Evolutionary conservation across 2,888 invertebrate species (phyloP), one percentile per base, ranked within the genome.

Genomic region (Meta bourneti): DNA sequence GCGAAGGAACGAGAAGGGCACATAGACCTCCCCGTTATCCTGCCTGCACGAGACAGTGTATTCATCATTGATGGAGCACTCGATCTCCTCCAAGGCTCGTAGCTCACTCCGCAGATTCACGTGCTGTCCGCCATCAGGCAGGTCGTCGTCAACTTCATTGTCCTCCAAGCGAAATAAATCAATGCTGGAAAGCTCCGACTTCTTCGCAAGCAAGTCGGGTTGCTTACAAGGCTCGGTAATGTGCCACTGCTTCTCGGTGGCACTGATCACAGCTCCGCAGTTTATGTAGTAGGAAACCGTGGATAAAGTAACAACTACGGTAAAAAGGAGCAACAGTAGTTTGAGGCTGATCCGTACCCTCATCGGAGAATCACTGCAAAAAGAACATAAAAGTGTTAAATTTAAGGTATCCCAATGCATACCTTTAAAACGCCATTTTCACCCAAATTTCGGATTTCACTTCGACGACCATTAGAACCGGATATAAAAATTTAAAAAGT

Each of bases 1-100:
- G 94, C 97, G 97, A 94, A 99, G 96, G 95, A 99, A 98, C 78
- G 97, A 97, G 95, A 98, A 99, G 48, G 99, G 99, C 94, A 99
- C 95, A 95, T 97, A 98, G 54, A 99, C 97, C 97, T 85, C 97
- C 96, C 87, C 97, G n/a, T 96, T 96, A 94, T 97, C 97, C 81
- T 97, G 96, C 84, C 97, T 96, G 95, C 98, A 98, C 74, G 96
- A 96, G 94, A 98, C 96, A 6, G 96, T 96, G 94, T 97, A 97
- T 94, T 98, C 98, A 84, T 97, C 98, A 95, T 98, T 98, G 94
- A 98, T 98, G 93, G 96, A 96, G 95, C 98, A 98, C 7, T 93
- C 93, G n/a, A 93, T 92, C 16, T 93, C 91, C 51, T 87, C 79
- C 16, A 93, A n/a, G 4, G 86, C 72, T 70, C 84, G 7, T 7